A percentile compares a stretch with the other conserved stretches of the same genome.
These are phyloP conservation scores for Cepaea hortensis DNA, from an alignment of 2,888 invertebrate genomes.

Conservation along the genomic window DNA sequence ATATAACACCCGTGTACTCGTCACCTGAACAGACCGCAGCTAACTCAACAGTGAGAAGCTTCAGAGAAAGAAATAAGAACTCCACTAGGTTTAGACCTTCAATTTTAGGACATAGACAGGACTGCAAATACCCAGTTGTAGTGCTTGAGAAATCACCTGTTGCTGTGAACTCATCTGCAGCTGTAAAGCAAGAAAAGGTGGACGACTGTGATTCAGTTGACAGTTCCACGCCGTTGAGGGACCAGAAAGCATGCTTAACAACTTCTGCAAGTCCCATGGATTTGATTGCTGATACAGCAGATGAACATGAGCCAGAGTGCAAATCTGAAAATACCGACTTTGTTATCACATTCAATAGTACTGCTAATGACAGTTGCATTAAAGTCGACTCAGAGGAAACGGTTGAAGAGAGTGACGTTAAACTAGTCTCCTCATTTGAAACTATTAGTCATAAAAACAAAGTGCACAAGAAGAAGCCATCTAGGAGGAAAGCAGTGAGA, in stretches of 20 bases:
- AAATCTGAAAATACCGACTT: slow-evolving; percentile 23
- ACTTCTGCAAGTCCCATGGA: background rate
- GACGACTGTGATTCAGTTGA: background rate
- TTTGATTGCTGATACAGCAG: background rate
- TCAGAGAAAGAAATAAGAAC: background rate
- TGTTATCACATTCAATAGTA: background rate
- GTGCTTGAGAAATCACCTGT: slow-evolving; percentile 42
- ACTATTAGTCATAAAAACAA: background rate
- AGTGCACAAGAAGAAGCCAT: slow-evolving; percentile 27
- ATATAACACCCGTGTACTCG: background rate
- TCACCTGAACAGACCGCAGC: background rate
- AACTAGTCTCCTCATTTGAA: background rate
- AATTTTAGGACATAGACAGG: slow-evolving; percentile 19
- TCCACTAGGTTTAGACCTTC: slow-evolving; percentile 22
- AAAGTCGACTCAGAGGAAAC: background rate
- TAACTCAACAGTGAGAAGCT: background rate
- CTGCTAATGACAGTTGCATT: background rate
- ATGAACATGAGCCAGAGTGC: background rate
- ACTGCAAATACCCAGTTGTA: slow-evolving; percentile 41
- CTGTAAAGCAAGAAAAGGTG: slow-evolving; percentile 10
- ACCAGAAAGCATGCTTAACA: background rate
- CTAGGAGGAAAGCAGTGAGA: slow-evolving; percentile 25
- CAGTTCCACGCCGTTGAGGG: background rate
- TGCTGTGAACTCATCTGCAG: background rate
- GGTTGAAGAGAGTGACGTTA: background rate